Evolutionary conservation across 1,140 invertebrate species (phyloP), one percentile per base, ranked within the genome.

Genomic region (Cherax quadricarinatus): DNA sequence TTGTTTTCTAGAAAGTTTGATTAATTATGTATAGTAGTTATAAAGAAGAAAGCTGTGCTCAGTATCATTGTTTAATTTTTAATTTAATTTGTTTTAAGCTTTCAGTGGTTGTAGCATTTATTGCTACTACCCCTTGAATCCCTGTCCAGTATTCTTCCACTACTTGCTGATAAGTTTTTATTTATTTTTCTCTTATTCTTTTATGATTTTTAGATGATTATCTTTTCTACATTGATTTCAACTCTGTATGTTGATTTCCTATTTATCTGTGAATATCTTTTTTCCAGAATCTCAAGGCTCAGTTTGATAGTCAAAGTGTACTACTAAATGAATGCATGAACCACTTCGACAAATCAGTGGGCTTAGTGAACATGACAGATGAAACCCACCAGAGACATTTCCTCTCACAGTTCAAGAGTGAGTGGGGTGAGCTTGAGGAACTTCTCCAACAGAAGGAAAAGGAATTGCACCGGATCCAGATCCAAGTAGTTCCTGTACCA

Each of bases 281-380:
- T 86, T 94, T 94, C 16, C 93, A 97, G 96, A 97, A 98, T 95
- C 95, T 98, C 70, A 98, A 98, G 95, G 97, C 97, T 0, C 97
- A 98, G 94, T 97, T 97, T 94, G 97, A 98, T 95, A 96, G 98
- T n/a, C 96, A 98, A 94, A 98, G 97, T 93, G 97, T 97, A 83
- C 96, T 97, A 51, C 96, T 96, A 84, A 97, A 97, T 85, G 97
- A 98, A 94, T 96, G 97, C 0, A 96, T 96, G 41, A 95, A 96
- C 41, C 96, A 96, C 86, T 97, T 98, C 94, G 97, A 98, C 93
- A 97, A 97, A 93, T 96, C 97, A 0, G 94, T 98, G 85, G 96
- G 97, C 95, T 96, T 97, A 10, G 96, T 98, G 16, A 97, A 97
- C 0, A 95, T 98, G 51, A 96, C 97, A 4, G 97, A 98, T 94